These are phyloP conservation scores for Aurelia sp. DNA, from an alignment of 30 jellyfish, hydroid and myxozoan genomes.

Conservation along the genomic window DNA sequence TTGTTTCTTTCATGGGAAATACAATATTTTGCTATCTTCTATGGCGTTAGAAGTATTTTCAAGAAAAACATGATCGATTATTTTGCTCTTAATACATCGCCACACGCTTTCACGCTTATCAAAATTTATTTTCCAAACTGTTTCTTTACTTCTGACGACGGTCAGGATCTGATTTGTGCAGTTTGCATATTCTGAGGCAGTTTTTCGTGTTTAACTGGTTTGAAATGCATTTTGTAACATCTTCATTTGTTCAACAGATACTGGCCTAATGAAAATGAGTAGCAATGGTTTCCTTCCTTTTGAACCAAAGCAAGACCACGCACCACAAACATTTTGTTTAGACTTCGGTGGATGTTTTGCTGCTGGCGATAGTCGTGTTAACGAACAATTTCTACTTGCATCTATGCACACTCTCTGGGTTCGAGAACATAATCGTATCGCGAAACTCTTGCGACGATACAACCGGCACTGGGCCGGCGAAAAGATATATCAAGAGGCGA, in stretches of 20 bases:
- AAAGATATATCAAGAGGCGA: constrained; percentile 71
- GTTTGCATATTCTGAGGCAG: too few species aligned
- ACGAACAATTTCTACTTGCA: constrained; percentile 79
- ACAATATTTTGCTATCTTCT: too few species aligned
- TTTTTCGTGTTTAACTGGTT: too few species aligned
- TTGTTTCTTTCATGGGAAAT: too few species aligned
- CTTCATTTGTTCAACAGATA: constrained; percentile 19
- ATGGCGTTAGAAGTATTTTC: too few species aligned
- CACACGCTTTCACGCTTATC: too few species aligned
- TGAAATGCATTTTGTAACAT: too few species aligned
- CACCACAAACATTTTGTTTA: constrained; percentile 80
- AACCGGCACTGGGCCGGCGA: constrained; percentile 87
- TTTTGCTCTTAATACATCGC: too few species aligned
- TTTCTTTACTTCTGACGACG: too few species aligned
- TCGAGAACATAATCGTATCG: constrained; percentile 88
- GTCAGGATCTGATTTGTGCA: too few species aligned
- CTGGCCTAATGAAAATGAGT: constrained; percentile 68
- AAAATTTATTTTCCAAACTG: too few species aligned
- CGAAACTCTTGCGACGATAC: constrained; percentile 47
- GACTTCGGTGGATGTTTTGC: constrained; percentile 90
- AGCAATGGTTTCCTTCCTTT: constrained; percentile 67
- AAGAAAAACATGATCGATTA: too few species aligned
- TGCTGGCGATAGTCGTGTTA: constrained; percentile 91
- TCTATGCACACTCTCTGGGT: constrained; percentile 83
- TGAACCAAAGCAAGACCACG: constrained; percentile 52